Percentiles rank a stretch among this genome's conserved stretches.
Evolutionary conservation across 2,113 vertebrate species (phyloP).

Genomic region (zebrafish (Danio rerio)): GRCz12tu NC_133199.1:31902001-31902500

Average conservation of each 20-base stretch:
- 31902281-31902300: background rate
- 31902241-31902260: background rate
- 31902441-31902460: too few relatives aligned
- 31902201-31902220: background rate
- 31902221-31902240: background rate
- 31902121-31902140: background rate
- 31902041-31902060: too few relatives aligned
- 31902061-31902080: too few relatives aligned
- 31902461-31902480: too few relatives aligned
- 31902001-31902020: background rate
- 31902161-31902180: background rate
- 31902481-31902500: too few relatives aligned
- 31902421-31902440: too few relatives aligned
- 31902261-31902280: background rate
- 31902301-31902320: background rate
- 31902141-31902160: background rate
- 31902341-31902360: background rate
- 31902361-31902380: background rate
- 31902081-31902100: too few relatives aligned
- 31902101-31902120: too few relatives aligned
- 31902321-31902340: constrained; percentile 9
- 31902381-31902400: background rate
- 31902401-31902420: background rate
- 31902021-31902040: too few relatives aligned
- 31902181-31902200: background rate